phyloP scores from a whole-genome alignment of 2,888 invertebrate species.

The Desoria tigrina region DNA sequence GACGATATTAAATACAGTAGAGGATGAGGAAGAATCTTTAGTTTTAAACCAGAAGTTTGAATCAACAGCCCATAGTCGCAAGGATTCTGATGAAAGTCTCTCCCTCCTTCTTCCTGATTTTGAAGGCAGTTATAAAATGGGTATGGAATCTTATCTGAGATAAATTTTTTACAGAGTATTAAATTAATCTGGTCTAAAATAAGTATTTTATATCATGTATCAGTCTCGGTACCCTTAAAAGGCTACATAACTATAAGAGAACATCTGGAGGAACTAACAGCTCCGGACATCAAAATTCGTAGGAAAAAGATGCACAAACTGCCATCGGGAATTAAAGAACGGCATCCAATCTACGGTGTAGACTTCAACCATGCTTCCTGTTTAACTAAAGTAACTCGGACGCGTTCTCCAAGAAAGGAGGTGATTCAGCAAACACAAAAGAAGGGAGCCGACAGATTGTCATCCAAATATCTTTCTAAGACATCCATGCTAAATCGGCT shows the following conservation, averaged over 20 bases:
- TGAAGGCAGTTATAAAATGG: constrained; percentile 28
- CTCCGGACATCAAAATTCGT: constrained; percentile 18
- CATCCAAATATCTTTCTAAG: too few relatives aligned
- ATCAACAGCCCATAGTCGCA: constrained; percentile 12
- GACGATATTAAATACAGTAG: constrained; percentile 1
- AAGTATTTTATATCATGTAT: background rate
- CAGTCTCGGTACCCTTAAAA: constrained; percentile 32
- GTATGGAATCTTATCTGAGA: constrained; percentile 21
- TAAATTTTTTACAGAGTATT: background rate
- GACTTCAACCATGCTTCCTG: constrained; percentile 19
- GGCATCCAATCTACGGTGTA: constrained; percentile 40
- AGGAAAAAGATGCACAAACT: constrained; percentile 20
- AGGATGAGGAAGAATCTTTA: background rate
- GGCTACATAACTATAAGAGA: constrained; percentile 34
- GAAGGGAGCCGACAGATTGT: too few relatives aligned
- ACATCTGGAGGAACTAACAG: constrained; percentile 22
- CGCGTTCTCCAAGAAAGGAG: constrained; percentile 5
- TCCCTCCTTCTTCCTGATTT: constrained; percentile 30
- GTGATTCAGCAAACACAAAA: too few relatives aligned
- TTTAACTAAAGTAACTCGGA: background rate
- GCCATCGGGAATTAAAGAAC: constrained; percentile 35
- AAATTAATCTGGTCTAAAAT: background rate
- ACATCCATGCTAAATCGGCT: too few relatives aligned
- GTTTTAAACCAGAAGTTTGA: constrained; percentile 24
- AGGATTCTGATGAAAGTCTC: constrained; percentile 19